These are phyloP conservation scores for Pecten maximus DNA, from an alignment of 2,888 invertebrate species.

Conservation along the genomic window DNA sequence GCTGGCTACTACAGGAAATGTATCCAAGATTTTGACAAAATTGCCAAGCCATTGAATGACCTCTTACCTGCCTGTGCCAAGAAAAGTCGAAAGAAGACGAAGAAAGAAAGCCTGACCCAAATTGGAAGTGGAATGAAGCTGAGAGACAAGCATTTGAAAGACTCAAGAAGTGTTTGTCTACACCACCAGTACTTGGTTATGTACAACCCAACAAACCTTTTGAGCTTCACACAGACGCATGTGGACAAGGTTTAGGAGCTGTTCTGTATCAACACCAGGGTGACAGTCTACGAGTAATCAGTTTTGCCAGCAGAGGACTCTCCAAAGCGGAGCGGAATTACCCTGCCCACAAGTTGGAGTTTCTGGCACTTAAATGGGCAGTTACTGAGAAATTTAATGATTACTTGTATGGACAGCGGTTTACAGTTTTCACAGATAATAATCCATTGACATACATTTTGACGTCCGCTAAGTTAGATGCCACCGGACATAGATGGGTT, in stretches of 20 bases:
- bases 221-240: not conserved
- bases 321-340: not conserved
- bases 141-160: not conserved
- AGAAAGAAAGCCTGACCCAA: not conserved
- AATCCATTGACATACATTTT: not conserved
- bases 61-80: not conserved
- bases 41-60: not conserved
- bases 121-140: not conserved
- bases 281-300: not conserved
- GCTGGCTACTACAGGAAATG: not conserved
- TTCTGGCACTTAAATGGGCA: no score
- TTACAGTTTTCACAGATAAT: not conserved
- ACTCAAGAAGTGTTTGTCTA: not conserved
- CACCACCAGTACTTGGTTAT: not conserved
- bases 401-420: not conserved
- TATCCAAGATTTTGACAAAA: not conserved
- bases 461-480: not conserved
- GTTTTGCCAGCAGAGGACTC: not conserved
- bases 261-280: not conserved
- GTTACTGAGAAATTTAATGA: not conserved
- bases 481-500: no score
- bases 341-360: not conserved
- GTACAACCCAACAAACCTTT: not conserved
- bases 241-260: not conserved
- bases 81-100: not conserved